Base-by-base conservation (phyloP, 2,797 vertebrate genomes). In the Ibycter americanus region DNA sequence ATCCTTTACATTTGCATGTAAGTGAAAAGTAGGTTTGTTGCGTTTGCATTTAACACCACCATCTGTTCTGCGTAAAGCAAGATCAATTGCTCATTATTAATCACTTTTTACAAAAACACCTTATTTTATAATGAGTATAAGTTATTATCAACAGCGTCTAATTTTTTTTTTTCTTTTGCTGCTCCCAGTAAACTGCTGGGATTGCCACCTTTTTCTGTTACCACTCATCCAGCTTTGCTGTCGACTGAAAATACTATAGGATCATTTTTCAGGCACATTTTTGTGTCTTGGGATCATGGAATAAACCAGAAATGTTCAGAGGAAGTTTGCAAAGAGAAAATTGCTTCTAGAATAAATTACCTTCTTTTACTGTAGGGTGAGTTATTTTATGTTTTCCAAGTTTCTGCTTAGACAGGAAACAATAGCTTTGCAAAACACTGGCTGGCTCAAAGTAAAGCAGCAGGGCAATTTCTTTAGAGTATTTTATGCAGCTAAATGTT, bases 41-140 rank as follows among this genome's bases (percentile, higher is more conserved):
- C 11, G 40, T 97, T 92, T 96, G 77, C 42, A 26, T 97, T 97
- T 95, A 95, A 61, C 90, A 94, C 14, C 23, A 68, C 61, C 93
- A 93, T 96, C 95, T 97, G 93, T 97, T 96, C 74, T 79, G 38
- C 66, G 88, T 90, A 88, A 94, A 96, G 54, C 42, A 80, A 91
- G 93, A 90, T 77, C 4, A 58, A 15, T 95, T 96, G 31, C 68
- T 97, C 23, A 71, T 97, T 93, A 95, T 96, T 92, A 97, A 84
- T 56, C n/a, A 89, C 2, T 9, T 78, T 92, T 88, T 87, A 66
- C 68, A 22, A 26, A 93, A 82, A 32, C 16, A 55, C 32, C 46
- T 87, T 18, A 66, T 80, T 94, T 96, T 91, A 63, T 91, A 96
- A 67, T 22, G 36, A 44, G 8, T 46, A 19, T 87, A 63, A 91